Conservation (phyloP, 2,797 vertebrate species). For the Chloroceryle amazona region DNA sequence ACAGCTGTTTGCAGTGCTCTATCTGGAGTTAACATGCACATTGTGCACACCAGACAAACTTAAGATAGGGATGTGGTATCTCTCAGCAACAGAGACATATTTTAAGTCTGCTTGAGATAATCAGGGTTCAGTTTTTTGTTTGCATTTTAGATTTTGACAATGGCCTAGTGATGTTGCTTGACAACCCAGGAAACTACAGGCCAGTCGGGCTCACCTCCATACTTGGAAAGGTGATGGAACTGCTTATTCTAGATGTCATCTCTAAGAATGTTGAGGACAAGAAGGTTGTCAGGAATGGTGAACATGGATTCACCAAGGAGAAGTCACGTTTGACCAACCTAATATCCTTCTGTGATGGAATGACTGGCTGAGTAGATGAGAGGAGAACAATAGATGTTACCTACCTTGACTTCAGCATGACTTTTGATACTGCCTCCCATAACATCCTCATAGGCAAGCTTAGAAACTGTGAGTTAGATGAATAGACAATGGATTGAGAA, state of each 20-base stretch:
- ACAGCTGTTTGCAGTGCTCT: background rate
- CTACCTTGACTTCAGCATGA: background rate
- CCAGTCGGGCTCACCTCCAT: background rate
- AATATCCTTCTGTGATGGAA: background rate
- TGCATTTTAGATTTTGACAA: background rate
- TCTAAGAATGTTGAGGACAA: background rate
- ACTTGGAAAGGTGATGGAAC: background rate
- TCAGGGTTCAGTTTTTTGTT: background rate
- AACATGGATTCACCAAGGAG: background rate
- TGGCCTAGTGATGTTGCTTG: background rate
- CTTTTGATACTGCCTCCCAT: background rate
- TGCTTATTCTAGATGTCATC: background rate
- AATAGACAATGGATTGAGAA: background rate
- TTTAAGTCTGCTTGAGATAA: background rate
- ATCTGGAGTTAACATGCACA: background rate
- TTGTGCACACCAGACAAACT: background rate
- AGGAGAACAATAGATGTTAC: background rate
- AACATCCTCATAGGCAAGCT: background rate
- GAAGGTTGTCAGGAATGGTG: background rate
- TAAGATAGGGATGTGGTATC: background rate
- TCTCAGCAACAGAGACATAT: background rate
- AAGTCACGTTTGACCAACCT: background rate
- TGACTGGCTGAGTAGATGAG: background rate
- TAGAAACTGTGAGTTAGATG: background rate
- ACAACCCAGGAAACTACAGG: background rate